Base-by-base conservation (phyloP, 2,797 vertebrate species). In the Mastacembelus armatus region DNA sequence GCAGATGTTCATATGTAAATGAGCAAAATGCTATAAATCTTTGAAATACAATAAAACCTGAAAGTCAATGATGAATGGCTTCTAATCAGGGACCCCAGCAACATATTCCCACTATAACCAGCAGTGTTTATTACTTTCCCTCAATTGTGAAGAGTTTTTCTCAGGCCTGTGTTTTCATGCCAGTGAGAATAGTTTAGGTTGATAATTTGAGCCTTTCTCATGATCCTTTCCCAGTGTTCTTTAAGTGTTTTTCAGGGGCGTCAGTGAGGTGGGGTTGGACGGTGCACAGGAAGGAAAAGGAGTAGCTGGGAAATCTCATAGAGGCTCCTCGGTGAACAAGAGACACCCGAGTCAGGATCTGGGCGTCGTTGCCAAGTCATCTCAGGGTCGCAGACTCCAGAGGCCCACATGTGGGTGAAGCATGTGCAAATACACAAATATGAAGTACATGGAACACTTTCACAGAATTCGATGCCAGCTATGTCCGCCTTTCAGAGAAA, bases 271-370 rank as follows among this genome's bases (percentile, higher is more conserved):
- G 74, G 73, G 80, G 85, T 78, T 79, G 76, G 64, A 78, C 75
- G 78, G 78, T 39, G 70, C 63, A 85, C 78, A 90, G 92, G 92
- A 93, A 93, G 92, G 93, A 93, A 93, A 91, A 89, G 92, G 92
- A 82, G 92, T 91, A 87, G 85, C 89, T 92, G 90, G 91, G 90
- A 93, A 93, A 91, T 67, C 84, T 85, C 73, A 86, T 79, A 21
- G 59, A 90, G 83, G 79, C 84, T 91, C 88, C 88, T 92, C 74
- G 4, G 74, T 16, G 29, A 85, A 81, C 83, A 21, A 79, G 77
- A 89, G 84, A 86, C 82, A 82, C 74, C 68, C 79, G 45, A 58
- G 48, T 68, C 79, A 80, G 84, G 83, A 85, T 83, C 65, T 80
- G 81, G 85, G 84, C 64, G 67, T 84, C 47, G 57, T 74, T 85